These are phyloP conservation scores for Tupaia chinensis DNA, from an alignment of 2,113 vertebrate genomes.

Conservation along the genomic window DNA sequence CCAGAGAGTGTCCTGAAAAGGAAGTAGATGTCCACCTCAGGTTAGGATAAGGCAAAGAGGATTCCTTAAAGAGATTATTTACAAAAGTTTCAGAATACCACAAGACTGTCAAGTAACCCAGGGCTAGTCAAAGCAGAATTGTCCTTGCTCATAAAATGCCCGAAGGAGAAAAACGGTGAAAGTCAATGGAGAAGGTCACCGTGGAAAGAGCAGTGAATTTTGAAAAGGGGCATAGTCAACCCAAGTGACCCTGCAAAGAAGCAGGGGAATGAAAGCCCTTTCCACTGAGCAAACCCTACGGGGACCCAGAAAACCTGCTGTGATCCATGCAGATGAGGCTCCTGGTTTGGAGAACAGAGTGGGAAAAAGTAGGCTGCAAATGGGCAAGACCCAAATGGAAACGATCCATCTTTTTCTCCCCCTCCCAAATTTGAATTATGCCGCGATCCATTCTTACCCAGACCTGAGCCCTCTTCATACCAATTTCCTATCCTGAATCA, in stretches of 20 bases:
- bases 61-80: constrained; percentile 9
- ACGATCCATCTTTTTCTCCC: neutral
- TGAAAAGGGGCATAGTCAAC: neutral
- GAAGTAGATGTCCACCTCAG: neutral
- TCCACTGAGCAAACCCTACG: neutral
- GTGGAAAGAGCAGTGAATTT: neutral
- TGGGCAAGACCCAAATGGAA: neutral
- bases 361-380: neutral
- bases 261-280: neutral
- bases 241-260: neutral
- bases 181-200: neutral
- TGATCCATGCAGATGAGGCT: neutral
- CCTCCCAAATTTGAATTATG: neutral
- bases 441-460: neutral
- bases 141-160: neutral
- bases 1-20: neutral
- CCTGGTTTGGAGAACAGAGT: neutral
- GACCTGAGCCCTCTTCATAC: neutral
- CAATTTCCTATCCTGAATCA: neutral
- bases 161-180: neutral
- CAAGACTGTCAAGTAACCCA: neutral
- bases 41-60: neutral
- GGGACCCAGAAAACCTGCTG: neutral
- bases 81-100: neutral
- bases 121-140: neutral